A percentile compares a stretch with the other conserved stretches of the same genome.
These are phyloP conservation scores for Mechanitis mazaeus DNA, from an alignment of 2,888 invertebrate genomes.

Conservation along the genomic window DNA sequence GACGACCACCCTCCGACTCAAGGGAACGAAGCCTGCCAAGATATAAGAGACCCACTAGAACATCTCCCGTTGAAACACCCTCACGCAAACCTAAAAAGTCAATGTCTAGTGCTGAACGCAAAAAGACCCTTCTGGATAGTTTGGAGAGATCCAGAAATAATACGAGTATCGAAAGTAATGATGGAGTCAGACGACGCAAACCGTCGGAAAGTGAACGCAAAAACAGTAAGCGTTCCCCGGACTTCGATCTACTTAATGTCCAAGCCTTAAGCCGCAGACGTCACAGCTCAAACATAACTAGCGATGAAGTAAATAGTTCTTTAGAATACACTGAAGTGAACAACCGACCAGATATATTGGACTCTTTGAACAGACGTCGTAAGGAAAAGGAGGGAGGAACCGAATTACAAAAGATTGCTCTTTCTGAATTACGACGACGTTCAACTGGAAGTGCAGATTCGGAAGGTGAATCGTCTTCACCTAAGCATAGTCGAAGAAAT, in stretches of 20 bases:
- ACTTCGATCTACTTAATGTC: constrained; percentile 64
- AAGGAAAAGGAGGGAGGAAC: constrained; percentile 52
- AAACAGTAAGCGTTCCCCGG: constrained; percentile 64
- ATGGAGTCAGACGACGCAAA: constrained; percentile 58
- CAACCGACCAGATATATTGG: constrained; percentile 67
- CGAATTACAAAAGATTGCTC: constrained; percentile 60
- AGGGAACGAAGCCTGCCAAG: constrained; percentile 57
- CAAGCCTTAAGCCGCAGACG: constrained; percentile 63
- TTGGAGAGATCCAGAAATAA: constrained; percentile 68
- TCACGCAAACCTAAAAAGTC: constrained; percentile 67
- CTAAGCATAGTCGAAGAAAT: constrained; percentile 56
- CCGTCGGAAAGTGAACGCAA: constrained; percentile 60
- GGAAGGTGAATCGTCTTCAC: constrained; percentile 57
- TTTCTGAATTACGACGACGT: constrained; percentile 61
- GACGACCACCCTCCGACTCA: constrained; percentile 64
- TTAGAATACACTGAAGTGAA: constrained; percentile 70
- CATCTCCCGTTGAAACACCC: constrained; percentile 60
- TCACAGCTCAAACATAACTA: constrained; percentile 69
- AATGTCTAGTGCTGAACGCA: constrained; percentile 72
- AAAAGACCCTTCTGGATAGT: constrained; percentile 67
- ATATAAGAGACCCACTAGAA: constrained; percentile 58
- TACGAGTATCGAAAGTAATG: constrained; percentile 69
- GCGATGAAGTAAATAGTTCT: constrained; percentile 71
- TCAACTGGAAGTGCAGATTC: constrained; percentile 67
- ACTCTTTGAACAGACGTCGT: constrained; percentile 58